These are phyloP conservation scores for Thalassophryne amazonica DNA, from an alignment of 2,797 vertebrate species.

Conservation along the genomic window DNA sequence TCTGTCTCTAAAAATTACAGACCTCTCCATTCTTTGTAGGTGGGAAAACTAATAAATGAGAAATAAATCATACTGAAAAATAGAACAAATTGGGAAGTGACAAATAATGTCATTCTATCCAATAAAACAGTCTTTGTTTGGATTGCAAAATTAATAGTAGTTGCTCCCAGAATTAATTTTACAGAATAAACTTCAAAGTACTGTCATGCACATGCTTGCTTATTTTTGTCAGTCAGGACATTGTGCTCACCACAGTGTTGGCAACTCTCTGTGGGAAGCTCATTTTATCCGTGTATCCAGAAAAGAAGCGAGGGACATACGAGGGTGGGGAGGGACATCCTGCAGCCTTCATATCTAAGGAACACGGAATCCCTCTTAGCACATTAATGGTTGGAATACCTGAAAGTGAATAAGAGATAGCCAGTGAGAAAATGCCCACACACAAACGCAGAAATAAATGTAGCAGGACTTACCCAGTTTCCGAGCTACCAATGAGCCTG, in stretches of 20 bases:
- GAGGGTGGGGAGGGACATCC: conserved; percentile 76
- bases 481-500: conserved; percentile 70
- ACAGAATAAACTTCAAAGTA: no score
- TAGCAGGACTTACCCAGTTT: conserved; percentile 54
- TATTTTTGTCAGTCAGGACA: accelerated
- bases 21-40: no score
- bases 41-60: no score
- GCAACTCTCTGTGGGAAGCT: conserved; percentile 76
- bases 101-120: no score
- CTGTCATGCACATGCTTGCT: neutral
- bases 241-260: conserved; percentile 71
- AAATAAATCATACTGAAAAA: no score
- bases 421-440: neutral
- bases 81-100: no score
- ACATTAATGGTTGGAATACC: conserved; percentile 68
- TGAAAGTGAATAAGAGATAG: conserved; percentile 10
- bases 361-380: conserved; percentile 62
- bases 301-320: conserved; percentile 75
- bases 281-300: conserved; percentile 77
- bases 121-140: no score
- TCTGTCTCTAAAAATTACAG: no score
- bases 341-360: conserved; percentile 59
- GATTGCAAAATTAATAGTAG: no score
- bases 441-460: neutral
- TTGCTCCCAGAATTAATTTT: no score